A percentile compares a stretch with the other conserved stretches of the same genome.
Conservation (phyloP, 2,797 vertebrate species). For the Pteropus rufus region DNA sequence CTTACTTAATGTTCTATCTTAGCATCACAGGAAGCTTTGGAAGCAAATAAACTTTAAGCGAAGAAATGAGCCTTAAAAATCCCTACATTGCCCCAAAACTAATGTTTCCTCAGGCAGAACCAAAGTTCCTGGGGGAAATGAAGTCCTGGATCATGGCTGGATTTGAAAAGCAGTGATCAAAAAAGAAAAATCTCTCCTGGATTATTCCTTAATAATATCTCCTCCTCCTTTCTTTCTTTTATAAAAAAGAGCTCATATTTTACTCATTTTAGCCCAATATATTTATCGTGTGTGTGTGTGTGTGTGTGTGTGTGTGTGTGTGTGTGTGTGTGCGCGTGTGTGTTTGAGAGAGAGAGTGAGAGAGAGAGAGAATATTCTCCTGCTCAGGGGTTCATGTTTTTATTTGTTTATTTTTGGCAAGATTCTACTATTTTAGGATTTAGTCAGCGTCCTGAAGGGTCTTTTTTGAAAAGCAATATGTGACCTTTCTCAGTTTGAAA, state of each 20-base stretch:
- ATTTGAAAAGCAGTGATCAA: not conserved
- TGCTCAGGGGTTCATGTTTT: not conserved
- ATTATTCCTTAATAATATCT: not conserved
- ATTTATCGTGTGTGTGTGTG: not conserved
- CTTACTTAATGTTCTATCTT: not conserved
- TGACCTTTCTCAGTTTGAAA: not conserved
- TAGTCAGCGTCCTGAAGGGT: not conserved
- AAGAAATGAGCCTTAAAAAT: not conserved
- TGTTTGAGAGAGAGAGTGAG: not conserved
- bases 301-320: too few relatives aligned
- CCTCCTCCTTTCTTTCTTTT: not conserved
- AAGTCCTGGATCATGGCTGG: not conserved
- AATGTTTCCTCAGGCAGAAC: not conserved
- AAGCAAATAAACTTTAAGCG: not conserved
- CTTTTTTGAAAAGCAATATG: slow-evolving; percentile 17
- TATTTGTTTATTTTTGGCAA: slow-evolving; percentile 5
- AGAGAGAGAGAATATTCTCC: not conserved
- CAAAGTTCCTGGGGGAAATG: not conserved
- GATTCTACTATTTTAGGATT: not conserved
- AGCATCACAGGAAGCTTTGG: not conserved
- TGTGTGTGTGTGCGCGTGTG: too few relatives aligned
- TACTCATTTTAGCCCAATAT: not conserved
- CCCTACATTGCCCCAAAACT: not conserved
- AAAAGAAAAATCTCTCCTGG: not conserved
- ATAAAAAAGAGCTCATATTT: not conserved